Evolutionary conservation across 2,797 vertebrate genomes (phyloP).

Genomic region (Microctenopoma stevenorrisi): DNA sequence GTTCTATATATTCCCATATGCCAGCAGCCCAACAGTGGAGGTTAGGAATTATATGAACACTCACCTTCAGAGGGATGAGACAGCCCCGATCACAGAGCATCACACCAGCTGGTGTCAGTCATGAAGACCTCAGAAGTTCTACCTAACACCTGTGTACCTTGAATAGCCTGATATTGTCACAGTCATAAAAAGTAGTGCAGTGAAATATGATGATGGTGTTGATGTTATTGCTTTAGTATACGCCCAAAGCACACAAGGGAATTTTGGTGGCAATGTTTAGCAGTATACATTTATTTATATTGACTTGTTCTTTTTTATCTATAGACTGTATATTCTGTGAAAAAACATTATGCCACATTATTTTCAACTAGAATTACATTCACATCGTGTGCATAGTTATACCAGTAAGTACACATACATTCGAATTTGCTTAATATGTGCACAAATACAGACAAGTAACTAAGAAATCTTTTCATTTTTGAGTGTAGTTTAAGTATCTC

Average conservation of each 20-base stretch:
- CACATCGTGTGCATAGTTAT: too few species aligned
- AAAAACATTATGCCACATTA: neutral
- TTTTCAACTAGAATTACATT: too few species aligned
- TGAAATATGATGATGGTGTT: neutral
- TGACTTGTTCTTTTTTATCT: neutral
- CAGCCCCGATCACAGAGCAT: conserved; percentile 66
- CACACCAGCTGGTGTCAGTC: conserved; percentile 21
- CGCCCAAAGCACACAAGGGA: neutral
- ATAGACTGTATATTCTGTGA: neutral
- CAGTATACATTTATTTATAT: neutral
- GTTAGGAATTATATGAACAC: conserved; percentile 67
- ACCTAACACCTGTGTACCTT: conserved; percentile 16
- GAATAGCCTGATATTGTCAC: conserved; percentile 75
- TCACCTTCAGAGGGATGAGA: conserved; percentile 71
- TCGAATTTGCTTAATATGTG: too few species aligned
- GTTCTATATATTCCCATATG: too few species aligned
- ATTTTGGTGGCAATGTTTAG: neutral
- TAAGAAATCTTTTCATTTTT: too few species aligned
- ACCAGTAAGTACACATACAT: too few species aligned
- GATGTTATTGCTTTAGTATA: conserved; percentile 28
- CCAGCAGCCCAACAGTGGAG: too few species aligned
- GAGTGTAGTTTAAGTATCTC: too few species aligned
- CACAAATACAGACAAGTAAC: too few species aligned
- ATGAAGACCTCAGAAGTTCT: conserved; percentile 23
- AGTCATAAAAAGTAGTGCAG: neutral